Evolutionary conservation across 2,113 vertebrate genomes (phyloP).

Genomic region (Ancistrus triradiatus): DNA sequence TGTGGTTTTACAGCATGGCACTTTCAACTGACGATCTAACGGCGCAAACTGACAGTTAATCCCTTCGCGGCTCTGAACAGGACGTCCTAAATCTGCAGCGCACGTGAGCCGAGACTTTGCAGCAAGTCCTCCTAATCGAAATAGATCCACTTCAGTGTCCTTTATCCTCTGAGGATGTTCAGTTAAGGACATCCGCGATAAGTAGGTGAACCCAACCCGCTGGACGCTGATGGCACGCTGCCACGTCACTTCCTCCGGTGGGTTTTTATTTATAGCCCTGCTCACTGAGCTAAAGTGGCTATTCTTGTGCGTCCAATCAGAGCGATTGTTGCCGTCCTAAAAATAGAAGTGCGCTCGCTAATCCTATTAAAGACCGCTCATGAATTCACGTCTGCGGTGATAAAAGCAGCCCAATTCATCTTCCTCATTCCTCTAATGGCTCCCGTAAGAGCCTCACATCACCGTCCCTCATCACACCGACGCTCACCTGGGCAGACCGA

Average conservation of each 20-base stretch:
- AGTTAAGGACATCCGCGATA: constrained; percentile 19
- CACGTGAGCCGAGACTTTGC: background rate
- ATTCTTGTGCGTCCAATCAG: constrained; percentile 38
- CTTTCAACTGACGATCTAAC: constrained; percentile 39
- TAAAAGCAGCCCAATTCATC: constrained; percentile 5
- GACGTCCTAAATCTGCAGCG: constrained; percentile 18
- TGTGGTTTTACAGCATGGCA: constrained; percentile 13
- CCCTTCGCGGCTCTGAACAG: constrained; percentile 20
- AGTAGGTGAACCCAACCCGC: constrained; percentile 36
- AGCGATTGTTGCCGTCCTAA: constrained; percentile 15
- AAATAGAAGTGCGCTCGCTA: constrained; percentile 18
- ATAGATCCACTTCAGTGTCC: constrained; percentile 8
- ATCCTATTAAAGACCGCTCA: constrained; percentile 21
- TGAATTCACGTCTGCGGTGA: background rate
- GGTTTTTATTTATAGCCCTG: constrained; percentile 30
- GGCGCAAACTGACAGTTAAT: constrained; percentile 13
- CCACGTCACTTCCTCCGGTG: constrained; percentile 21
- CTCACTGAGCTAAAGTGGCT: constrained; percentile 34
- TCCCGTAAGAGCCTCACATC: background rate
- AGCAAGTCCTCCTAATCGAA: constrained; percentile 4
- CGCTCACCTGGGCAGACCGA: constrained; percentile 53
- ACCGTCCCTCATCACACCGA: background rate
- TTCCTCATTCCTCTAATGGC: constrained; percentile 4
- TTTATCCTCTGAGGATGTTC: constrained; percentile 8
- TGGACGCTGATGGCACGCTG: constrained; percentile 15